A percentile compares a stretch with the other conserved stretches of the same genome.
phyloP scores from a whole-genome alignment of 2,888 invertebrate genomes.

The Macrophya alboannulata region DNA sequence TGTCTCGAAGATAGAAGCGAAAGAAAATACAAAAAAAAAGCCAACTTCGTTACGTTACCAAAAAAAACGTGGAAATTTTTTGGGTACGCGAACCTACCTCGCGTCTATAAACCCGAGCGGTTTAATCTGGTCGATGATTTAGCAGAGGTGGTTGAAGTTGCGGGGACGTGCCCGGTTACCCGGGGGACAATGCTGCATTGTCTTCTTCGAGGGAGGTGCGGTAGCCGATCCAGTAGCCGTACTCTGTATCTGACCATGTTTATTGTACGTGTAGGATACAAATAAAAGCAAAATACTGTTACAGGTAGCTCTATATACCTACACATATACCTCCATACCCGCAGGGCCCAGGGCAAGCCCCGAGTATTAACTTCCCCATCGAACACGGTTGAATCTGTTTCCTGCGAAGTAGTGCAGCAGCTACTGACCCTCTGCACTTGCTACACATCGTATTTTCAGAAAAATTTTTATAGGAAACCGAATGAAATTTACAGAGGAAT shows the following conservation, averaged over 20 bases:
- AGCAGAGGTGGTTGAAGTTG: slow-evolving; percentile 35
- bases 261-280: slow-evolving; percentile 35
- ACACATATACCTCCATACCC: background rate
- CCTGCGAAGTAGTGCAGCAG: background rate
- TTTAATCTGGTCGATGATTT: slow-evolving; percentile 46
- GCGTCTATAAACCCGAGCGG: background rate
- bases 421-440: background rate
- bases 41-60: background rate
- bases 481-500: background rate
- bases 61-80: background rate
- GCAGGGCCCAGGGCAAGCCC: background rate
- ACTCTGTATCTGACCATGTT: slow-evolving; percentile 54
- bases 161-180: slow-evolving; percentile 20
- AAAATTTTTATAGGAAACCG: background rate
- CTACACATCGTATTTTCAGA: background rate
- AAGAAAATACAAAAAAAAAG: background rate
- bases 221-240: slow-evolving; percentile 67
- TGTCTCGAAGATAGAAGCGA: background rate
- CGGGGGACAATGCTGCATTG: slow-evolving; percentile 75
- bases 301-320: background rate
- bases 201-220: slow-evolving; percentile 65
- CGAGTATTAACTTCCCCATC: slow-evolving; percentile 22
- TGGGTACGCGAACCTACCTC: background rate
- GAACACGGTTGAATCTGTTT: slow-evolving; percentile 28
- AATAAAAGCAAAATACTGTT: slow-evolving; percentile 41